These are phyloP conservation scores for Molorchus minor DNA, from an alignment of 2,888 invertebrate genomes.

Conservation along the genomic window DNA sequence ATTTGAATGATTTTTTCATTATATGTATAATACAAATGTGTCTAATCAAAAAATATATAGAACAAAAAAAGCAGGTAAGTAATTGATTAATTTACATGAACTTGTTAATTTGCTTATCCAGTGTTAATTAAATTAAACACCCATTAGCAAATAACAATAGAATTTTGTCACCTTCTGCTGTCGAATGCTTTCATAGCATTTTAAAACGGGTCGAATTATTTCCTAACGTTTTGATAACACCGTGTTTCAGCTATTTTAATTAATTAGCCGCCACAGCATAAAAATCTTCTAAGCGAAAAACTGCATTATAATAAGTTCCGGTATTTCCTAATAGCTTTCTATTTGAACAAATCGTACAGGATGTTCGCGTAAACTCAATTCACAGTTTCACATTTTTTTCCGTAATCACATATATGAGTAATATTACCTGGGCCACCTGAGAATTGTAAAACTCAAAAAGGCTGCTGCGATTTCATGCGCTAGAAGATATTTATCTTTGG, in stretches of 20 bases:
- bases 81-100: no score
- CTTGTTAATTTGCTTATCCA: no score
- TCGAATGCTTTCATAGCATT: not conserved
- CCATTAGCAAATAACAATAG: not conserved
- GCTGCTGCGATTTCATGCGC: constrained; percentile 9
- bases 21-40: no score
- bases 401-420: constrained; percentile 10
- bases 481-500: constrained; percentile 6
- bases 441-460: constrained; percentile 7
- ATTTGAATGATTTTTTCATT: no score
- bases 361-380: constrained; percentile 19
- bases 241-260: constrained; percentile 5
- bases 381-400: constrained; percentile 16
- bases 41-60: no score
- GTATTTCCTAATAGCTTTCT: constrained; percentile 18
- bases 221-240: constrained; percentile 4
- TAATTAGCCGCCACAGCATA: constrained; percentile 7
- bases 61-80: no score
- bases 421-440: constrained; percentile 23
- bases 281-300: constrained; percentile 2
- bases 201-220: not conserved
- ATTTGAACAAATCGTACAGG: constrained; percentile 14
- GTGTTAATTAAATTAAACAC: not conserved
- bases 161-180: not conserved
- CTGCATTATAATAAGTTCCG: constrained; percentile 24